Base-by-base conservation (phyloP, 1,140 invertebrate genomes). In the Mactra quadrangularis region DNA sequence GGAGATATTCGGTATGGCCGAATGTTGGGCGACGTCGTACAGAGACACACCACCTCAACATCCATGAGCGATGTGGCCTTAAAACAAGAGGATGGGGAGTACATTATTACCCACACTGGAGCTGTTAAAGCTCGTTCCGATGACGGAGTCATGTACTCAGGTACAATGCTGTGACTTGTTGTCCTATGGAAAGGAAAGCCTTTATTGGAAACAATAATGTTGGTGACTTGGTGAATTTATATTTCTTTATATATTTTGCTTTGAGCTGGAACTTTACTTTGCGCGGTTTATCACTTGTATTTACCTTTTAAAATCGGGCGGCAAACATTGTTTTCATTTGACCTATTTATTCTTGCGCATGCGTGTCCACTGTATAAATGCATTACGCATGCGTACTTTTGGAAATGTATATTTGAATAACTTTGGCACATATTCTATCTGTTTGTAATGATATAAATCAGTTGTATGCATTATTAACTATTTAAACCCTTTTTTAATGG, bases 71-170 rank as follows among this genome's bases (percentile, higher is more conserved):
- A 88, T 71, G 38, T 86, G 9, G 81, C 35, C 3, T 29, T 66
- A 27, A 75, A 72, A 29, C 50, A 72, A 35, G 77, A 85, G 1
- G 62, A 70, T 70, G 88, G 70, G 25, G 87, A 87, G 52, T 76
- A 52, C 57, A 72, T 11, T 74, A 72, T 89, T 11, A 75, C 59
- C 9, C 57, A 87, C 22, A 79, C 82, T 15, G 74, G 86, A n/a
- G 87, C 88, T 25, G 84, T 74, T 35, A 89, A 87, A 50, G 89
- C 88, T 0, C 85, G 85, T 22, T 89, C 89, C 17, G 90, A 91
- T 57, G 90, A 91, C 57, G 90, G 90, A 1, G 90, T 91, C 13
- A 85, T 74, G 52, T 91, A 91, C 74, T 57, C 83, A 38, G 82
- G 82, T 27, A 31, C 59, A 3, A 68, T 68, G 64, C 64, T 68